Evolutionary conservation across 2,888 invertebrate species (phyloP), one percentile per base, ranked within the genome.

Genomic region (Unio pictorum): DNA sequence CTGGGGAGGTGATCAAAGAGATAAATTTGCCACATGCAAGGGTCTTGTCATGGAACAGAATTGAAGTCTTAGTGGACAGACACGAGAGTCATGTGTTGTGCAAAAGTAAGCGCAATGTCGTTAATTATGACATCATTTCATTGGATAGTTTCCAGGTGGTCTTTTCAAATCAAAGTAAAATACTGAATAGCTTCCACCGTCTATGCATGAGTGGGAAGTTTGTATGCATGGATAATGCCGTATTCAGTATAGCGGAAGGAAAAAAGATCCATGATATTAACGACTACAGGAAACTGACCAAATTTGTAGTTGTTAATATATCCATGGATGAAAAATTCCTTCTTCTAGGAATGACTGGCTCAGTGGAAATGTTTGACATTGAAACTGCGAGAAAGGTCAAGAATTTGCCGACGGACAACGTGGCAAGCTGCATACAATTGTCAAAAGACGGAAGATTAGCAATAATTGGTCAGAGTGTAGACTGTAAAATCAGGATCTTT

Each of bases 401-500:
- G 58, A 64, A 69, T 7, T 28, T 79, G 28, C 67, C 75, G 18
- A 69, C 78, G 1, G 67, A 75, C 6, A 72, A 81, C 55, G 64
- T 69, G 28, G 81, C 81, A 0, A 81, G 79, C 61, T 64, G 64
- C 17, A 80, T 84, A 56, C 61, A 74, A 55, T 55, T 81, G 34
- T 79, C 83, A 2, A 28, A 64, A 4, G 84, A 85, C 69, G 80
- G 82, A 55, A 68, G 72, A 18, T 45, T 72, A 11, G 79, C 74
- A 23, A 82, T 81, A 57, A 73, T 83, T 23, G 86, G 84, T 45
- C 74, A 80, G 59, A 74, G 74, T 18, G 71, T 76, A 15, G 81
- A 80, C 67, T 84, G 86, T 66, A 66, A 72, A 23, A 82, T 85
- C 65, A 80, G 75, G 59, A 68, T 81, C 45, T 72, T 71, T 64